Evolutionary conservation across 2,113 vertebrate genomes (phyloP).

Genomic region (Alexandromys fortis): DNA sequence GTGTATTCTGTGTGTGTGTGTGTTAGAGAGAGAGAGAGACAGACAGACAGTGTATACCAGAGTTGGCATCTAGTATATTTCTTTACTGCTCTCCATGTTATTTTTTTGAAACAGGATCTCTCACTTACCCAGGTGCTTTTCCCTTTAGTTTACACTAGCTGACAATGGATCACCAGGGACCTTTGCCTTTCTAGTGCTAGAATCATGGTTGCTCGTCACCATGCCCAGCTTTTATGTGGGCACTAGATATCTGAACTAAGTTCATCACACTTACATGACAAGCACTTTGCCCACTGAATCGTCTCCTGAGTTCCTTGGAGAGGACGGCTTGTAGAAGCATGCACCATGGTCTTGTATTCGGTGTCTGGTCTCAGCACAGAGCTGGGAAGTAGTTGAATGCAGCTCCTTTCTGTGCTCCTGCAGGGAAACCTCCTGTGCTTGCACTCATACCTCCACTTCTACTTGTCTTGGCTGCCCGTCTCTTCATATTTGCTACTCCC

Average conservation of each 20-base stretch:
- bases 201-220: background rate
- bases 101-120: background rate
- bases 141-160: background rate
- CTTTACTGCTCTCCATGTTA: background rate
- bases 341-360: too few species aligned
- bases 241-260: background rate
- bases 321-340: background rate
- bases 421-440: background rate
- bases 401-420: background rate
- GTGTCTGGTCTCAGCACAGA: background rate
- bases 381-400: background rate
- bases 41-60: too few species aligned
- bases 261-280: too few species aligned
- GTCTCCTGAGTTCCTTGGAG: background rate
- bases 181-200: background rate
- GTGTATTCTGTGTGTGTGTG: background rate
- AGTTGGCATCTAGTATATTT: background rate
- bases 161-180: background rate
- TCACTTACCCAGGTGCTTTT: background rate
- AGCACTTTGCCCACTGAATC: background rate
- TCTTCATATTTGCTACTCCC: rapidly evolving
- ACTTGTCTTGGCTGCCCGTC: background rate
- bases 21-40: too few species aligned
- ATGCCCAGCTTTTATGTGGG: background rate
- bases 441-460: rapidly evolving